Conservation (phyloP, 2,888 invertebrate genomes). For the Metalampra italica region DNA sequence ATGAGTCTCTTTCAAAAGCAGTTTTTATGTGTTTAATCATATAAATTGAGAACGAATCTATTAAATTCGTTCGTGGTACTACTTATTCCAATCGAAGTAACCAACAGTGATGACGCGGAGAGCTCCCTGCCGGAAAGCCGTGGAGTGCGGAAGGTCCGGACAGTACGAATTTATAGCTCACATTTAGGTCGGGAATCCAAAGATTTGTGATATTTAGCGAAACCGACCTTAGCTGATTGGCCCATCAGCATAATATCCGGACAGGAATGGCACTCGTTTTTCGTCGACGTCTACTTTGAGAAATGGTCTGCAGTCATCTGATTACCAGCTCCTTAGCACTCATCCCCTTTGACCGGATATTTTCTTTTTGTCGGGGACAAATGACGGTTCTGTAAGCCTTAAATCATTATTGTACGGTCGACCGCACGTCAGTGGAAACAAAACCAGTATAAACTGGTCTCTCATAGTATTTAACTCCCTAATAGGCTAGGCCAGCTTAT, state of each 20-base stretch:
- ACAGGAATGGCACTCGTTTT: conserved; percentile 35
- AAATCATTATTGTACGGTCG: too few species aligned
- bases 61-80: too few species aligned
- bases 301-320: conserved; percentile 32
- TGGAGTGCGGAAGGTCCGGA: not conserved
- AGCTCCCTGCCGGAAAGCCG: not conserved
- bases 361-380: not conserved
- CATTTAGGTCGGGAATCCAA: conserved; percentile 8
- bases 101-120: not conserved
- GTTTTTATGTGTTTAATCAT: too few species aligned
- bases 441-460: too few species aligned
- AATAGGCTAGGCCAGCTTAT: too few species aligned
- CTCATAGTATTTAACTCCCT: too few species aligned
- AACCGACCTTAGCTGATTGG: conserved; percentile 22
- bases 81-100: not conserved
- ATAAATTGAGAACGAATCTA: too few species aligned
- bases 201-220: conserved; percentile 13
- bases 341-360: conserved; percentile 7
- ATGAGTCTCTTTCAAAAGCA: too few species aligned
- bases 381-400: too few species aligned
- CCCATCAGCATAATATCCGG: conserved; percentile 46
- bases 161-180: conserved; percentile 2
- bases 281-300: conserved; percentile 25
- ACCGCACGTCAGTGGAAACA: too few species aligned
- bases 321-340: conserved; percentile 28